Evolutionary conservation across 2,113 vertebrate genomes (phyloP).

Genomic region (Odobenus rosmarus): DNA sequence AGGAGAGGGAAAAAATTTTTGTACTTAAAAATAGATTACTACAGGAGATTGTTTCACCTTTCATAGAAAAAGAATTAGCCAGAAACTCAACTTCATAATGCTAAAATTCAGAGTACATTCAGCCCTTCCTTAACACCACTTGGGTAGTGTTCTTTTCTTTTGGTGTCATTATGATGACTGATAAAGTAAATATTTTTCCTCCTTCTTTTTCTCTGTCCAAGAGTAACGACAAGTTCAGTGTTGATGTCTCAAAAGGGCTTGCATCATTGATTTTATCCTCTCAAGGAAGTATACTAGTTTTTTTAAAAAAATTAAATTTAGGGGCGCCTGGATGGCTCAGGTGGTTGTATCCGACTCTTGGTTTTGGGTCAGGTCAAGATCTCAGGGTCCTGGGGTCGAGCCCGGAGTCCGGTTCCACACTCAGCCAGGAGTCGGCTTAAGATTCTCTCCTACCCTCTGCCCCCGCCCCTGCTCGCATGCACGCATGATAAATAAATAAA

Average conservation of each 20-base stretch:
- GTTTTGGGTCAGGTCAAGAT: not conserved
- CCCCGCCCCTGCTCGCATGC: not conserved
- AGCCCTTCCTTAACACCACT: not conserved
- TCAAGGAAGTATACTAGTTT: not conserved
- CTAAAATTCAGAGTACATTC: not conserved
- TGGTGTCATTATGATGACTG: not conserved
- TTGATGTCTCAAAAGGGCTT: not conserved
- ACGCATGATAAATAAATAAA: not conserved
- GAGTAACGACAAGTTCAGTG: not conserved
- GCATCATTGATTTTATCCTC: not conserved
- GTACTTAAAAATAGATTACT: not conserved
- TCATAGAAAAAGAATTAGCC: not conserved
- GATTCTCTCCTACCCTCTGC: not conserved
- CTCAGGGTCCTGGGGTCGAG: not conserved
- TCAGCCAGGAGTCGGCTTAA: not conserved
- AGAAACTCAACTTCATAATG: not conserved
- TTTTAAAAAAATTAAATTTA: not conserved
- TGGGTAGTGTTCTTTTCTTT: not conserved
- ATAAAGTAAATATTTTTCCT: not conserved
- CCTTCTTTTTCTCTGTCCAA: not conserved
- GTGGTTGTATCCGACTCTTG: not conserved
- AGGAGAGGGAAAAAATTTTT: not conserved
- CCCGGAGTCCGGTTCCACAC: not conserved
- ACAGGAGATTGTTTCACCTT: not conserved
- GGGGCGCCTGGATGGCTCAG: not conserved